Base-by-base conservation (phyloP, 2,797 vertebrate species). In the Furcifer pardalis region DNA sequence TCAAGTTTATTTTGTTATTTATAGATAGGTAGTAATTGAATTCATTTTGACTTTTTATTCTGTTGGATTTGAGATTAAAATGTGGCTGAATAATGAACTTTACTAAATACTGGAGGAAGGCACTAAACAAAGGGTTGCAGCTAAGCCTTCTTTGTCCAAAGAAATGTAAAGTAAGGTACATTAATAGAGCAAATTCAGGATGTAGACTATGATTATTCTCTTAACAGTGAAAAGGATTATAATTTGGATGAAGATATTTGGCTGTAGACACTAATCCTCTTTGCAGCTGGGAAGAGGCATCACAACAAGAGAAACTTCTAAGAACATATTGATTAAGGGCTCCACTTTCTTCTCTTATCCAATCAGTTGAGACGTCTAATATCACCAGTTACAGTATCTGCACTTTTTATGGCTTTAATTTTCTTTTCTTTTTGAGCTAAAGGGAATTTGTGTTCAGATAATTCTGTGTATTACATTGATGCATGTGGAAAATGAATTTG, bases 281-380 rank as follows among this genome's bases (percentile, higher is more conserved):
- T 94, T 94, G 84, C 84, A 91, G 89, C 79, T 87, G 86, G 79
- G 91, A 88, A 92, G 75, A 92, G 88, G 87, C 89, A 87, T 90
- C 85, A 59, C 30, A 82, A 83, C 77, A 82, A 66, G 79, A 86
- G 79, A 71, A 91, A 92, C 92, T 72, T 85, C 89, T 90, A 71
- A 86, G 84, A 93, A 95, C 94, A 95, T 96, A 96, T 97, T 97
- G 96, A 96, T 96, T 94, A 94, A 93, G 95, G 92, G 93, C 91
- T 94, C 95, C 94, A 92, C 94, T 12, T 84, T 86, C 86, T 12
- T 86, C 15, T 60, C 81, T 89, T 90, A 86, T 89, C 87, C 90
- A 88, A 91, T 91, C 89, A 77, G 81, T 88, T 91, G 86, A 84
- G 84, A 86, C 86, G 78, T 92, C 84, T 32, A 85, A 82, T 60